Conservation (phyloP, 1,140 invertebrate species). For the Drosophila lini region DNA sequence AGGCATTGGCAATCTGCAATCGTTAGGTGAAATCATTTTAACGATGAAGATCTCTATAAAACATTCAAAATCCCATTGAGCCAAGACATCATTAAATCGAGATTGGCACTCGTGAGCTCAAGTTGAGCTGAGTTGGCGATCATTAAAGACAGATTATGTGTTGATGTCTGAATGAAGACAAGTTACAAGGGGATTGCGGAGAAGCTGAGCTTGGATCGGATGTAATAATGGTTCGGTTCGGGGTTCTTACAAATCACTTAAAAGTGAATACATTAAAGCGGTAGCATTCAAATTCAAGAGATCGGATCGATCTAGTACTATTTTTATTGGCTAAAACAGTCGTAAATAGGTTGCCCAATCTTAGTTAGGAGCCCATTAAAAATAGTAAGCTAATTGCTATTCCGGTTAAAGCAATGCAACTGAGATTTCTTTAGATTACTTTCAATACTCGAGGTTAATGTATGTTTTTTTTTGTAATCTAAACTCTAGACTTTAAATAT, state of each 20-base stretch:
- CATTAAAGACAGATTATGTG: slow-evolving; percentile 42
- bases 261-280: background rate
- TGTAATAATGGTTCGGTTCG: background rate
- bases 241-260: slow-evolving; percentile 26
- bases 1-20: slow-evolving; percentile 45
- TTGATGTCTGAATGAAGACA: slow-evolving; percentile 26
- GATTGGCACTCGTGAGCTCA: slow-evolving; percentile 42
- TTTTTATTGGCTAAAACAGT: background rate
- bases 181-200: slow-evolving; percentile 17
- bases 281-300: background rate
- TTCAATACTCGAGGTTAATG: background rate
- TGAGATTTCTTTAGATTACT: background rate
- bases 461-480: background rate
- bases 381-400: background rate
- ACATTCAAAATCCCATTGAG: slow-evolving; percentile 42
- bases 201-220: background rate
- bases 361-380: background rate
- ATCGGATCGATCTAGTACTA: background rate
- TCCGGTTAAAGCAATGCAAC: background rate
- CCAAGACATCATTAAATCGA: slow-evolving; percentile 36
- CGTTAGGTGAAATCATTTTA: slow-evolving; percentile 52
- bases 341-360: slow-evolving; percentile 4
- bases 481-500: too few species aligned
- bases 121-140: slow-evolving; percentile 17
- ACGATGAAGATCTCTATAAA: slow-evolving; percentile 47